Evolutionary conservation across 2,888 invertebrate species (phyloP), one percentile per base, ranked within the genome.

Genomic region (Dolomedes plantarius): DNA sequence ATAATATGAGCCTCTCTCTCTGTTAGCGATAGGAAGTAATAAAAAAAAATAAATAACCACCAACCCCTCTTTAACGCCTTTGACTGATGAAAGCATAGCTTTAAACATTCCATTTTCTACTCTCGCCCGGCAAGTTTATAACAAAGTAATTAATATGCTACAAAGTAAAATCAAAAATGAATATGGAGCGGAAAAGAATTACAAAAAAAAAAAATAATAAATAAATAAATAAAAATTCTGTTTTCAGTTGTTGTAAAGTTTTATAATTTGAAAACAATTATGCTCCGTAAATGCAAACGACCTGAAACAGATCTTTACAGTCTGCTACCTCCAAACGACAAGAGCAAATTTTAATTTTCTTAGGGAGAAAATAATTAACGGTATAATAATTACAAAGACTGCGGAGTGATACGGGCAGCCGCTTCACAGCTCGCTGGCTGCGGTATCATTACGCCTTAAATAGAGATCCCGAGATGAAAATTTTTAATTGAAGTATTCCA

Each of bases 191-290:
- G n/a, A 0, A 16, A 32, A 13, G 11, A 50, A 29, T 9, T 46
- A 32, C 68, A 39, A 81, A 82, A 73, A 72, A n/a, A n/a, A n/a
- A n/a, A n/a, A n/a, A n/a, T n/a, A n/a, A n/a, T n/a, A n/a, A n/a
- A n/a, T n/a, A n/a, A n/a, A n/a, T n/a, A n/a, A n/a, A n/a, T n/a
- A n/a, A n/a, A 32, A 46, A 41, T 56, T 64, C 69, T 31, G 32
- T 76, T 82, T 76, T 76, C 19, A 23, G 19, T 56, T 19, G 19
- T 56, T 56, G 56, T 56, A 56, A 56, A 56, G 56, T 56, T 56
- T 56, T 56, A 75, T 68, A 82, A 82, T 82, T 82, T 82, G 75
- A 71, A 62, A 78, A 78, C 75, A 82, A 75, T 81, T 82, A 82
- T 62, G 56, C 41, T 31, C 28, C 74, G 69, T 82, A 82, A 69